Evolutionary conservation across 2,797 vertebrate species (phyloP), one percentile per base, ranked within the genome.

Genomic region (Botia kubotai): DNA sequence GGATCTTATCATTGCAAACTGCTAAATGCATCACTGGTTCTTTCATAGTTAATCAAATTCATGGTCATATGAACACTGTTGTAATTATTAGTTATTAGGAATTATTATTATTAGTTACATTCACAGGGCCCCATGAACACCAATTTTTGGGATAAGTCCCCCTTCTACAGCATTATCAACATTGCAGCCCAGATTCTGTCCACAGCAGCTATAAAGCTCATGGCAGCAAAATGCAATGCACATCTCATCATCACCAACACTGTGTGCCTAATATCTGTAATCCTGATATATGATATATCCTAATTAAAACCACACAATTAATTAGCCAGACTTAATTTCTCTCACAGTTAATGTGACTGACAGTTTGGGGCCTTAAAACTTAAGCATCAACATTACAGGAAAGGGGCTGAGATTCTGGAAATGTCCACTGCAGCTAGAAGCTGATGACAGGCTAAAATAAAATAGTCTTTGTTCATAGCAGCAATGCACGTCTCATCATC

Each of bases 401-500:
- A 52, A 12, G 36, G 43, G 48, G 57, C 21, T 1, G 8, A 63
- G 43, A 72, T 79, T 79, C 68, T 72, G 57, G 57, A 79, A 79
- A 10, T 13, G 19, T 79, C 68, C 46, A 79, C 33, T 39, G 77
- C 77, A 63, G 68, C 26, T 21, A 60, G 43, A 77, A 46, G 21
- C 36, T 67, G 23, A 78, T 70, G n/a, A 55, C 12, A 21, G 4
- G 14, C 16, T 57, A 8, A 60, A 26, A 23, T 29, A 68, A 58
- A 78, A 33, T 11, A 46, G 63, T 43, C 33, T 43, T 55, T 29
- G 65, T 43, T 58, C 65, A 58, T 16, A 11, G n/a, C 50, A 33
- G 14, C 26, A 65, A 50, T 23, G n/a, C 33, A 52, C 26, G 19
- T 39, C 57, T 70, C 36, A 62, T 70, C 36, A 62, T 65, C 29